Evolutionary conservation across 2,797 vertebrate species (phyloP).

Genomic region (Echeneis naucrates): DNA sequence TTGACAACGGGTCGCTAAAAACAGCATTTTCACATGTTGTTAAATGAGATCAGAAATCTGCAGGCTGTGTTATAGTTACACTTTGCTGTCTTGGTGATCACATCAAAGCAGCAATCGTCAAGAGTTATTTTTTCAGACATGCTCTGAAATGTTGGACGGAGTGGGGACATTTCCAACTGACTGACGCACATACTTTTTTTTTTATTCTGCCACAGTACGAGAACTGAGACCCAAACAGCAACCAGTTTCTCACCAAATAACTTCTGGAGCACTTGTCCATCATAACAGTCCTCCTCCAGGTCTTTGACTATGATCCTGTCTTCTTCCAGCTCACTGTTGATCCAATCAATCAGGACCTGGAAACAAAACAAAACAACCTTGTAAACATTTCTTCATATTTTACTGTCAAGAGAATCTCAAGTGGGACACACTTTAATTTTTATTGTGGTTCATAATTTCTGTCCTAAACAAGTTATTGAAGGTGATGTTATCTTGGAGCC

Average conservation of each 20-base stretch:
- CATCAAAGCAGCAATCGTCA: not conserved
- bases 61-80: not conserved
- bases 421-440: no score
- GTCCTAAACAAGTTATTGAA: no score
- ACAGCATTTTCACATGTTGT: no score
- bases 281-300: slow-evolving; percentile 96
- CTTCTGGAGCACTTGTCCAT: slow-evolving; percentile 98
- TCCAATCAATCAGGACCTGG: slow-evolving; percentile 96
- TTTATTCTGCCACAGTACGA: not conserved
- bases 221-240: not conserved
- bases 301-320: slow-evolving; percentile 98
- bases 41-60: not conserved
- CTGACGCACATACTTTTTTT: not conserved
- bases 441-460: no score
- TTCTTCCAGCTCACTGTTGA: slow-evolving; percentile 94
- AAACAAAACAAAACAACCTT: not conserved
- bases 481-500: no score
- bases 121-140: not conserved
- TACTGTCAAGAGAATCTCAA: no score
- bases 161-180: not conserved
- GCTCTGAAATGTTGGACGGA: not conserved
- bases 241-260: slow-evolving; percentile 88
- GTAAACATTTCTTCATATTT: no score
- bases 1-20: not conserved
- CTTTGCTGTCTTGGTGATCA: no score